Evolutionary conservation across 2,797 vertebrate species (phyloP).

Genomic region (Sebastes iracundus): DNA sequence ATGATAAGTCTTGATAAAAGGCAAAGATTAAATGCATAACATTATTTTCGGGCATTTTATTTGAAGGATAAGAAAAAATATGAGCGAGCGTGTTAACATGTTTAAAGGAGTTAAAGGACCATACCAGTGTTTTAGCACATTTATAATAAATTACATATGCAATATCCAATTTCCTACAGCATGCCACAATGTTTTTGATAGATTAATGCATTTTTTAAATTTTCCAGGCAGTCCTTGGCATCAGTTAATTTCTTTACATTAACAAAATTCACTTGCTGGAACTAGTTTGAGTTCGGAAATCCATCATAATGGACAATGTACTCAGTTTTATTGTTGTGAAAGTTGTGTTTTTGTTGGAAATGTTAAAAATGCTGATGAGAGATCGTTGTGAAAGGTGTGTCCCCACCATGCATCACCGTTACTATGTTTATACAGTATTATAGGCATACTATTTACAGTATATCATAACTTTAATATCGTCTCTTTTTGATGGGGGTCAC

Average conservation of each 20-base stretch:
- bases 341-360: background rate
- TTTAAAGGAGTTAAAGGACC: background rate
- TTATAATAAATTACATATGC: background rate
- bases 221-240: background rate
- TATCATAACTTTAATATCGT: background rate
- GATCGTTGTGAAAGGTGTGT: background rate
- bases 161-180: constrained; percentile 2
- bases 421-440: background rate
- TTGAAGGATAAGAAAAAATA: background rate
- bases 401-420: background rate
- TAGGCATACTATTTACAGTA: background rate
- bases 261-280: background rate
- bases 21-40: constrained; percentile 17
- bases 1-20: constrained; percentile 40
- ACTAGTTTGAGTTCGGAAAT: background rate
- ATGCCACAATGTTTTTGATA: background rate
- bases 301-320: background rate
- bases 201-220: background rate
- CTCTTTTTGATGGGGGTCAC: background rate
- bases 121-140: background rate
- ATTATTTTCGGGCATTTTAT: constrained; percentile 39
- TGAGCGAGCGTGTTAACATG: background rate
- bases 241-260: background rate
- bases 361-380: background rate
- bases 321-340: background rate